These are phyloP conservation scores for Nesoenas mayeri DNA, from an alignment of 2,113 vertebrate genomes.

Conservation along the genomic window DNA sequence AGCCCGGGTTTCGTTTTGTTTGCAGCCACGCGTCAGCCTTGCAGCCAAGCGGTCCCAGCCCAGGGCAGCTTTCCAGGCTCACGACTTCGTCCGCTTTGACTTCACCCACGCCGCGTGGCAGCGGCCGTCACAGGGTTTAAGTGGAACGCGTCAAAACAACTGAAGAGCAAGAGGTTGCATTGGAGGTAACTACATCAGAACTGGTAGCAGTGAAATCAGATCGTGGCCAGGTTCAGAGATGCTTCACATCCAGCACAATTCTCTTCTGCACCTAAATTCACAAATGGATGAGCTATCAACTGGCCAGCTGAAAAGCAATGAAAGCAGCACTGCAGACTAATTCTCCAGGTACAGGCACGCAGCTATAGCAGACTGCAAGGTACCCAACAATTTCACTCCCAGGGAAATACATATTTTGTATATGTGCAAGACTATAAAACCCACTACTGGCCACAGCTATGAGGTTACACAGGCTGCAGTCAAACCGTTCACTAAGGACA, in stretches of 20 bases:
- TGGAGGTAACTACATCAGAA: neutral
- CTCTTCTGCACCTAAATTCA: neutral
- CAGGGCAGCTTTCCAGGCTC: constrained; percentile 15
- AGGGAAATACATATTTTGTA: neutral
- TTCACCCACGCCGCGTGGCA: neutral
- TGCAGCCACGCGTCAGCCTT: neutral
- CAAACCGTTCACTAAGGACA: neutral
- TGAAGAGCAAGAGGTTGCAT: neutral
- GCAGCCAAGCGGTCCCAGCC: neutral
- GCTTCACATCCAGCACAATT: neutral
- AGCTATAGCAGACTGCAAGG: neutral
- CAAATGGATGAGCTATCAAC: neutral
- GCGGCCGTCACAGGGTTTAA: neutral
- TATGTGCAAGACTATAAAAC: neutral
- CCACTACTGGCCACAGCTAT: neutral
- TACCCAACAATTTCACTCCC: neutral
- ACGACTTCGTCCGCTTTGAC: neutral
- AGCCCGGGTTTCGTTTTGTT: neutral
- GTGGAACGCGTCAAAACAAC: neutral
- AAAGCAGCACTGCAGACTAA: neutral
- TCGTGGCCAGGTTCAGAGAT: neutral
- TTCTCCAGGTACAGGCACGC: neutral
- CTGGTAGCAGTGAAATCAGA: neutral
- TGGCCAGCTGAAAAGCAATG: neutral
- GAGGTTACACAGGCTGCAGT: neutral